These are phyloP conservation scores for Pararge aegeria DNA, from an alignment of 1,140 invertebrate species.

Conservation along the genomic window DNA sequence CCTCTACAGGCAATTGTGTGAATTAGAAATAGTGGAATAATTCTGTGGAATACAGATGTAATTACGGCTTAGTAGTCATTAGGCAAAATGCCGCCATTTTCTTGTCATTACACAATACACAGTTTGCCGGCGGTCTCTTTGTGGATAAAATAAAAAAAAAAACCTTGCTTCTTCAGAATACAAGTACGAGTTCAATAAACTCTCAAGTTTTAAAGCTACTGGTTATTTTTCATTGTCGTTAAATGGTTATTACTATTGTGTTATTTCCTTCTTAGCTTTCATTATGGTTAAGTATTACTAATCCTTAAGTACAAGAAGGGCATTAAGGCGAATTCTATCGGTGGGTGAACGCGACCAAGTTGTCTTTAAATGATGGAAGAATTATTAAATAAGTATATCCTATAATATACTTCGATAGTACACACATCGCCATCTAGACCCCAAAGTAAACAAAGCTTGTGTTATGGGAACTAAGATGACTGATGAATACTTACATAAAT, in stretches of 20 bases:
- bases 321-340: background rate
- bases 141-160: conserved; percentile 4
- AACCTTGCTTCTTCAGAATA: conserved; percentile 5
- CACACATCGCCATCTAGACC: too few species aligned
- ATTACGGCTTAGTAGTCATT: conserved; percentile 18
- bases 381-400: too few species aligned
- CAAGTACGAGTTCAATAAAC: conserved; percentile 15
- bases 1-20: conserved; percentile 8
- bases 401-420: too few species aligned
- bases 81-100: conserved; percentile 20
- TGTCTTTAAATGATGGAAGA: background rate
- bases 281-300: conserved; percentile 8
- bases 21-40: conserved; percentile 15
- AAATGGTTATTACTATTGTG: conserved; percentile 35
- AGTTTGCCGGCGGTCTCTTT: conserved; percentile 22
- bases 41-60: conserved; percentile 15
- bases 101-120: conserved; percentile 20
- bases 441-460: too few species aligned
- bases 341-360: too few species aligned
- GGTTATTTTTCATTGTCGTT: conserved; percentile 22
- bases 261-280: conserved; percentile 39
- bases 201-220: conserved; percentile 24
- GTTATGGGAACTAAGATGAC: too few species aligned
- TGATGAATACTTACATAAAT: too few species aligned
- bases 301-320: background rate